phyloP scores from a whole-genome alignment of 1,140 invertebrate genomes.

The Microplitis mediator region DNA sequence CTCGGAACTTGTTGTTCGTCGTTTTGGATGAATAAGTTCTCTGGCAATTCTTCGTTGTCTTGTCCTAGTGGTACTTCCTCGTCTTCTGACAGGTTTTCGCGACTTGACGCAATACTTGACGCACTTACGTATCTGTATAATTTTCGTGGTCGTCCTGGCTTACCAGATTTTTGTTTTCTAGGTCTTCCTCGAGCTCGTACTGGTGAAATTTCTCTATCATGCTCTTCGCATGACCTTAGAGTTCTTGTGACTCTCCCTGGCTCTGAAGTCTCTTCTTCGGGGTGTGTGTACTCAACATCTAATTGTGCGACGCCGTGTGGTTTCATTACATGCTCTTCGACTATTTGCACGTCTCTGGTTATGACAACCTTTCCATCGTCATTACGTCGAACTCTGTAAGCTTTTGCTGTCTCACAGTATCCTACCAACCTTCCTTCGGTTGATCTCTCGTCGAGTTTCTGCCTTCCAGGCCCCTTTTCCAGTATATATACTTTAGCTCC shows the following conservation, averaged over 20 bases:
- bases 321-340: too few species aligned
- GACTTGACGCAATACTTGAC: not conserved
- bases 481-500: slow-evolving; percentile 26
- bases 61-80: too few species aligned
- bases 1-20: not conserved
- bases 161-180: not conserved
- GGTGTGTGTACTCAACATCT: too few species aligned
- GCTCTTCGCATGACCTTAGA: too few species aligned
- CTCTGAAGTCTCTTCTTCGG: not conserved
- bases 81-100: too few species aligned
- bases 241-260: not conserved
- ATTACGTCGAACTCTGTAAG: too few species aligned
- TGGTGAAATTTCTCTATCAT: too few species aligned
- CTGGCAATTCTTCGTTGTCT: not conserved
- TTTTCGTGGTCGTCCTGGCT: not conserved
- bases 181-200: not conserved
- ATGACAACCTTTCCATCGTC: too few species aligned
- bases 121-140: not conserved
- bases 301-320: too few species aligned
- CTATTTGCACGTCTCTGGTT: too few species aligned
- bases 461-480: not conserved
- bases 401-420: not conserved
- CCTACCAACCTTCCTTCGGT: not conserved
- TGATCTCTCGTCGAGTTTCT: not conserved
- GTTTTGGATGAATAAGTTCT: not conserved